Evolutionary conservation across 2,888 invertebrate species (phyloP), one percentile per base, ranked within the genome.

Genomic region (Andrena flavipes): DNA sequence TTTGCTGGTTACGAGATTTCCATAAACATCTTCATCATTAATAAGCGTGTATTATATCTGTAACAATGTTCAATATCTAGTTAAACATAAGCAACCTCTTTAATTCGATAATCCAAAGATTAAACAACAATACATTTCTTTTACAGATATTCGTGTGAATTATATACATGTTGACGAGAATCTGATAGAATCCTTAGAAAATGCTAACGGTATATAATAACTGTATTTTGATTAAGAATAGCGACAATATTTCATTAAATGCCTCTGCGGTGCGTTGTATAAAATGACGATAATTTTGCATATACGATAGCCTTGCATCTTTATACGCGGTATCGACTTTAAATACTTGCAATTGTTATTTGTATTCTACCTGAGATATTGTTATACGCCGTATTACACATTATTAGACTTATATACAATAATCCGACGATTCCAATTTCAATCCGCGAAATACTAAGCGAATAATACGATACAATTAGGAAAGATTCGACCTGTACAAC

Each of bases 51-150:
- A 82, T 35, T 67, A 82, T 73, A 83, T 79, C 51, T 59, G 16
- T 65, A 74, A 48, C 64, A 78, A 33, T 64, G 70, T 71, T 69
- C 48, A 56, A 69, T 69, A 56, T 62, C 70, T 83, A 70, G 26
- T 65, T 78, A 71, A 74, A 74, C 59, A 49, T 78, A 83, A 84
- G 68, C 59, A 76, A 63, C 68, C 59, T 76, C 64, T 84, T 76
- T 76, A 69, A 84, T 80, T 80, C 73, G 69, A 70, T 82, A 81
- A 82, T 84, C 84, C 80, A 80, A 84, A 84, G 84, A 84, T 84
- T 80, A 84, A 84, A 71, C 76, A 62, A 60, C 77, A 73, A 70
- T 72, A 77, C 59, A 60, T 42, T 62, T 74, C 60, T 69, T 75
- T 71, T 73, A 74, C 70, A 82, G 60, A 73, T 82, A 77, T 70